Conservation (phyloP, 2,888 invertebrate species). For the Tryphoninae sp. region DNA sequence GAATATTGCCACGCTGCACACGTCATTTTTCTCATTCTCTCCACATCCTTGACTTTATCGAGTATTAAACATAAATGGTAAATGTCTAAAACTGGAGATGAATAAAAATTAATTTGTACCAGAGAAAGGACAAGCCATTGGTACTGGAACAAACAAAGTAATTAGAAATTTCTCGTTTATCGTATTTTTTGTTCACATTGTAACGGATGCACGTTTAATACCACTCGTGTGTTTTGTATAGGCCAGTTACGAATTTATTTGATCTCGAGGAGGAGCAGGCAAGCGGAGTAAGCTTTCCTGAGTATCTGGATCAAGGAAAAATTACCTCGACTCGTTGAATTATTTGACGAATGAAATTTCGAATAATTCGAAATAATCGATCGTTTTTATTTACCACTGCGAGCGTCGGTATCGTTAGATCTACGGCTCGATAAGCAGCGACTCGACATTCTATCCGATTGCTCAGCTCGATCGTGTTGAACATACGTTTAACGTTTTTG, state of each 20-base stretch:
- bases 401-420: conserved; percentile 68
- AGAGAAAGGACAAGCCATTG: too few relatives aligned
- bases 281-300: conserved; percentile 53
- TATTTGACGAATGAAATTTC: too few relatives aligned
- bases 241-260: conserved; percentile 8
- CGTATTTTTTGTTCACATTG: too few relatives aligned
- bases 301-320: conserved; percentile 43
- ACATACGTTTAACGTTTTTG: conserved; percentile 45
- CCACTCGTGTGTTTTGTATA: background rate
- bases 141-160: too few relatives aligned
- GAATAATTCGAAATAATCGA: background rate
- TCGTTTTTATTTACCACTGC: conserved; percentile 26
- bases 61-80: background rate
- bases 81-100: background rate
- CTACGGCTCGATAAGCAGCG: conserved; percentile 60
- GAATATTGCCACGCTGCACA: background rate
- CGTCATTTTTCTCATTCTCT: background rate
- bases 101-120: background rate
- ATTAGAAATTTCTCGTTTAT: too few relatives aligned
- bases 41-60: background rate
- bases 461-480: conserved; percentile 59
- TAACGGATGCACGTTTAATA: too few relatives aligned
- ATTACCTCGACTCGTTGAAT: background rate
- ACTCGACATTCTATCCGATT: conserved; percentile 66
- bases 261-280: conserved; percentile 43